Evolutionary conservation across 2,888 invertebrate genomes (phyloP), one percentile per base, ranked within the genome.

Genomic region (Oxystoma pomonae): DNA sequence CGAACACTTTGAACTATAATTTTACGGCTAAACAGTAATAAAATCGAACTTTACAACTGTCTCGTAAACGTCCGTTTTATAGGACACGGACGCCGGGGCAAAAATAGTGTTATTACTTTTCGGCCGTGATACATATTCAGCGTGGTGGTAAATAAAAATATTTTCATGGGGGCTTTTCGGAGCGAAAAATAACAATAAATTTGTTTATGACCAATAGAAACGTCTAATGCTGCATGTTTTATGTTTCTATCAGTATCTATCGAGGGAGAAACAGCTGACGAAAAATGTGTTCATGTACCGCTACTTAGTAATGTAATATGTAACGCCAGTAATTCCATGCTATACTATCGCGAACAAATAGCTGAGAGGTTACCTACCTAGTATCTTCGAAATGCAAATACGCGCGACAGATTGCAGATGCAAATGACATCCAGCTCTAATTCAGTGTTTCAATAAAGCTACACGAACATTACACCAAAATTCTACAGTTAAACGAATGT

Each of bases 1-100:
- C 66, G 60, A 35, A 63, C 66, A 66, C 66, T 66, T 64, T 56
- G 66, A 60, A 63, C 64, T 63, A 64, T 66, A 66, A 66, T 66
- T 66, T 66, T 66, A 66, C 57, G 66, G 49, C 35, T 21, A 53
- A 49, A 22, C 53, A 18, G 61, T 62, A 58, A 57, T 62, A 62
- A 65, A 65, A 51, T 19, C 60, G 55, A 62, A 21, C 58, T 65
- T 65, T 65, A 65, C 62, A 65, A 62, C 65, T 59, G 20, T 17
- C 62, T 53, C 62, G 60, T 62, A 62, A 62, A 62, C 35, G 35
- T 35, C 35, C 5, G 35, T 35, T 35, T 35, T 35, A 35, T 35
- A 35, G 35, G 12, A n/a, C n/a, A n/a, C n/a, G 35, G 35, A 35
- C 35, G 35, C 35, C 35, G 35, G 35, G 3, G 3, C 12, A 35